A percentile compares a stretch with the other conserved stretches of the same genome.
Conservation (phyloP, 2,888 invertebrate species). For the Hipparchia sbordonii region DNA sequence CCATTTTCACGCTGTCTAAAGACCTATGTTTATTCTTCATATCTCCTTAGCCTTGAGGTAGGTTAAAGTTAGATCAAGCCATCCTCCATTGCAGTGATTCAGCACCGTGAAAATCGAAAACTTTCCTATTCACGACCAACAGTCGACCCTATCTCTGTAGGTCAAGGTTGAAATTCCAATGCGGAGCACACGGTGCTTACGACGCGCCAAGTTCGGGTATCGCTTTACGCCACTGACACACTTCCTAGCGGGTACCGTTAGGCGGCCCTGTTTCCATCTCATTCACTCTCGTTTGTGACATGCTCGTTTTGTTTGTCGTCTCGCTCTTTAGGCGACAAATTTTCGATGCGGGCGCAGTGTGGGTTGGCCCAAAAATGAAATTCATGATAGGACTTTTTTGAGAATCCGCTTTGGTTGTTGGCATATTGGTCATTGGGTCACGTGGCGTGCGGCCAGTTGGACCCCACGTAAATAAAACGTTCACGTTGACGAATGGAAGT, state of each 20-base stretch:
- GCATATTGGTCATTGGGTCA: slow-evolving; percentile 66
- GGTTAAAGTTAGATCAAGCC: slow-evolving; percentile 69
- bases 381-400: slow-evolving; percentile 73
- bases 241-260: slow-evolving; percentile 81
- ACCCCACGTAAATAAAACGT: slow-evolving; percentile 3
- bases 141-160: slow-evolving; percentile 55
- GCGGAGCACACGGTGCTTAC: slow-evolving; percentile 53
- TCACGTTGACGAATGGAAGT: slow-evolving; percentile 1
- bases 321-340: slow-evolving; percentile 76
- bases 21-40: slow-evolving; percentile 23
- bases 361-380: slow-evolving; percentile 78
- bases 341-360: slow-evolving; percentile 79
- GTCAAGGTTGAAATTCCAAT: slow-evolving; percentile 72
- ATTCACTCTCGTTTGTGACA: slow-evolving; percentile 73
- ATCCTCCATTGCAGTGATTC: slow-evolving; percentile 76
- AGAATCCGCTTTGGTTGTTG: slow-evolving; percentile 55
- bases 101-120: slow-evolving; percentile 81
- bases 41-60: slow-evolving; percentile 71
- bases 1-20: slow-evolving; percentile 3
- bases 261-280: slow-evolving; percentile 76
- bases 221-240: slow-evolving; percentile 81
- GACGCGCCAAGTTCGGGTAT: slow-evolving; percentile 56
- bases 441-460: slow-evolving; percentile 20
- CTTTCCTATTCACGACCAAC: slow-evolving; percentile 53
- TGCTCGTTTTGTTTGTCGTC: slow-evolving; percentile 52